Evolutionary conservation across 2,888 invertebrate genomes (phyloP), one percentile per base, ranked within the genome.

Genomic region (Leptinotarsa rubiginosa): DNA sequence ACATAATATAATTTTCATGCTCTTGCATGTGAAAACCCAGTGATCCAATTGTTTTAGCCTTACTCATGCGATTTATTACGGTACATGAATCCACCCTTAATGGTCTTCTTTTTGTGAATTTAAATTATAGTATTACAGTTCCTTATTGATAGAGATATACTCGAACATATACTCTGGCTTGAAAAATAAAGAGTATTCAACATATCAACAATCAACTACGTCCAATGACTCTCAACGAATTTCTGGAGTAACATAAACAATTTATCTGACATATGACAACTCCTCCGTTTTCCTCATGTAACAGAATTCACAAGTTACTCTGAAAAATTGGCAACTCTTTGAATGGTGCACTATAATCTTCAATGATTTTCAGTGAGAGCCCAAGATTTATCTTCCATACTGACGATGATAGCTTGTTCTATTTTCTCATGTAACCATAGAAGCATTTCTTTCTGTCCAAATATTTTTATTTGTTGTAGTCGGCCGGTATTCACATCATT

Each of bases 361-460:
- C 71, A 78, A 65, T 74, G 68, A 54, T 70, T 74, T 69, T 79
- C 75, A 52, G 75, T 73, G 56, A 85, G 74, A 65, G 85, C 78
- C 88, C 92, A 93, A 1, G 92, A 90, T 83, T 93, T 93, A 84
- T 93, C 93, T 85, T 94, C 93, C 89, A 94, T 90, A 69, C 93
- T 93, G 50, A 93, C 89, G 73, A 94, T 91, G 83, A 94, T 92
- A 1, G 93, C 94, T 84, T 92, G 92, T 84, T 94, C 93, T 72
- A 95, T 92, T 89, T 94, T 93, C 76, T 91, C 90, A 81, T 92
- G 92, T 41, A 95, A 88, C 95, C 95, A 95, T 18, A 88, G 87
- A 71, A 94, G 88, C 18, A 92, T 89, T 65, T 91, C 90, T 1
- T 88, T 88, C 75, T 94, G 92, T 13, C 92, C 89, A 59, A 92